Evolutionary conservation across 2,888 invertebrate genomes (phyloP).

Genomic region (Abrostola tripartita): DNA sequence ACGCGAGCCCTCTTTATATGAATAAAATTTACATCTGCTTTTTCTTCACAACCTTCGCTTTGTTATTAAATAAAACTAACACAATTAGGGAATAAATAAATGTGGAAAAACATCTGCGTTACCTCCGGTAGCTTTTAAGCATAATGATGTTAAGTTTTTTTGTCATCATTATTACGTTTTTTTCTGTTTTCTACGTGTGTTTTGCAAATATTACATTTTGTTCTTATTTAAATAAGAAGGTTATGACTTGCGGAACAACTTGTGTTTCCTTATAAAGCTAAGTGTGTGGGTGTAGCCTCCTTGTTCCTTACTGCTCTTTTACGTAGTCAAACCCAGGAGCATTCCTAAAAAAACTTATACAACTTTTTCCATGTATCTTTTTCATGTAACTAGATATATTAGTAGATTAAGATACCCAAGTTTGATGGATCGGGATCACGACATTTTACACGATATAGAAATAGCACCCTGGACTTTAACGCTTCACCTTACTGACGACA

Average conservation of each 20-base stretch:
- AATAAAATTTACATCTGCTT: conserved; percentile 74
- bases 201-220: conserved; percentile 1
- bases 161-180: conserved; percentile 1
- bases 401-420: too few species aligned
- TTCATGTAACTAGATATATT: too few species aligned
- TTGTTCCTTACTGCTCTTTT: not conserved
- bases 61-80: conserved; percentile 49
- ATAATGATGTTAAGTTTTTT: conserved; percentile 14
- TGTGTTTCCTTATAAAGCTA: not conserved
- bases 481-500: too few species aligned
- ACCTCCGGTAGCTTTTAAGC: not conserved
- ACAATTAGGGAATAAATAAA: conserved; percentile 37
- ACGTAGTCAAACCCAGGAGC: not conserved
- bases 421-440: too few species aligned
- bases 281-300: not conserved
- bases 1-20: conserved; percentile 58
- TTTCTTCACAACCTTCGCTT: conserved; percentile 51
- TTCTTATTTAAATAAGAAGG: not conserved
- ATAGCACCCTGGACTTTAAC: too few species aligned
- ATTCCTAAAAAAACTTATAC: not conserved
- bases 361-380: too few species aligned
- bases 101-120: conserved; percentile 20
- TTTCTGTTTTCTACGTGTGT: not conserved
- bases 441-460: too few species aligned
- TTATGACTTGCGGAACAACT: not conserved